Evolutionary conservation across 2,113 vertebrate species (phyloP), one percentile per base, ranked within the genome.

Genomic region (Boleophthalmus pectinirostris): DNA sequence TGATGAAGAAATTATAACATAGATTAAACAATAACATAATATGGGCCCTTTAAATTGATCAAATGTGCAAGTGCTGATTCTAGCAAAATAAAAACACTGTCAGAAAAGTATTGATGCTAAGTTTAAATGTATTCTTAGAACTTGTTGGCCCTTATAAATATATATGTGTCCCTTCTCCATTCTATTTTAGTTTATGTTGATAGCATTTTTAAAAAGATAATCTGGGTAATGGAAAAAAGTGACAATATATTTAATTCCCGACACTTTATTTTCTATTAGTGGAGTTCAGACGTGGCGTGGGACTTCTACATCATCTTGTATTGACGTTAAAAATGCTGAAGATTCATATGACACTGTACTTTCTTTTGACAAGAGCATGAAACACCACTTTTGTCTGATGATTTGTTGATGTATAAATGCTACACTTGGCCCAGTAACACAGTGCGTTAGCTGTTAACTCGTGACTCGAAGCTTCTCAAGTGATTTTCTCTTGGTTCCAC

Each of bases 381-480:
- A 69, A 65, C 54, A 58, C 3, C 23, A 69, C 61, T 63, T 13
- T 0, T 14, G 29, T 3, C 47, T 1, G 3, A 47, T 64, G 38
- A 69, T 49, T 80, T 74, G 12, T 54, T 66, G 24, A 65, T 61
- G 53, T 23, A 15, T 69, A 73, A 64, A 66, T 64, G 29, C 51
- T 66, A 11, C 63, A 75, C 70, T 70, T 78, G 67, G 35, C 29
- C 38, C 43, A 3, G 3, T 66, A 63, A 72, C 60, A 79, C 73
- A 68, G 45, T 12, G 43, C 49, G 70, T 58, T 3, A 64, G 56
- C 35, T 45, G 67, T 72, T 54, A 23, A 51, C 45, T 69, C 35
- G 54, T 49, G 23, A 68, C 20, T 35, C 24, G 29, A 5, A 69
- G 69, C 57, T 18, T 13, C 38, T 68, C 70, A 21, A 56, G 18